These are phyloP conservation scores for Tonatia bakeri DNA, from an alignment of 2,113 vertebrate genomes.

Conservation along the genomic window DNA sequence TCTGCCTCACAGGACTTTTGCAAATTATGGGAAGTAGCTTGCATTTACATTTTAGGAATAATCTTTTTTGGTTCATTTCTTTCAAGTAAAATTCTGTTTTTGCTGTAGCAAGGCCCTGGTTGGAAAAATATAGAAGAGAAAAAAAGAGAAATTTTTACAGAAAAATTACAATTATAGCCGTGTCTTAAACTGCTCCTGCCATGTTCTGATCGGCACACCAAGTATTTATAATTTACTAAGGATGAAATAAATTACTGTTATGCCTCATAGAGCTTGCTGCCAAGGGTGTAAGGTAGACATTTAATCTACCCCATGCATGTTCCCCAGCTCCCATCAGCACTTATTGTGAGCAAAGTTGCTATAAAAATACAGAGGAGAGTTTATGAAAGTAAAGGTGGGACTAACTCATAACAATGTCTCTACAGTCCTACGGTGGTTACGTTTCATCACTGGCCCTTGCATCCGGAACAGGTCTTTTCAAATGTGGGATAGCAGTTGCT, in stretches of 20 bases:
- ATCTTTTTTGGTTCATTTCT: neutral
- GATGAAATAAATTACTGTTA: neutral
- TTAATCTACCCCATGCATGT: neutral
- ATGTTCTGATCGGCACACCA: neutral
- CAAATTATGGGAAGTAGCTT: neutral
- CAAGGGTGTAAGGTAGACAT: neutral
- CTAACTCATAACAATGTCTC: slow-evolving; percentile 73
- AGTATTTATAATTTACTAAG: neutral
- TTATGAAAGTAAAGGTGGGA: neutral
- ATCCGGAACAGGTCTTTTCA: slow-evolving; percentile 92
- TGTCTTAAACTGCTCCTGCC: neutral
- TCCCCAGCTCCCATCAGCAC: neutral
- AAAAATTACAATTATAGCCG: neutral
- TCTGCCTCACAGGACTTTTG: neutral
- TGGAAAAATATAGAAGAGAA: neutral
- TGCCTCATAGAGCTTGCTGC: neutral
- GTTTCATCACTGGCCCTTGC: slow-evolving; percentile 94
- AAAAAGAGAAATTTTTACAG: neutral
- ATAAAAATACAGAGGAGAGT: neutral
- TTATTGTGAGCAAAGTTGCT: neutral
- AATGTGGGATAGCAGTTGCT: slow-evolving; percentile 96
- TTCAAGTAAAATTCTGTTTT: slow-evolving; percentile 15
- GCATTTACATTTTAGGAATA: slow-evolving; percentile 15
- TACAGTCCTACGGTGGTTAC: slow-evolving; percentile 97
- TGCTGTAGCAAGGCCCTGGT: neutral